phyloP scores from a whole-genome alignment of 1,140 invertebrate genomes.

The Macrosteles quadrilineatus region DNA sequence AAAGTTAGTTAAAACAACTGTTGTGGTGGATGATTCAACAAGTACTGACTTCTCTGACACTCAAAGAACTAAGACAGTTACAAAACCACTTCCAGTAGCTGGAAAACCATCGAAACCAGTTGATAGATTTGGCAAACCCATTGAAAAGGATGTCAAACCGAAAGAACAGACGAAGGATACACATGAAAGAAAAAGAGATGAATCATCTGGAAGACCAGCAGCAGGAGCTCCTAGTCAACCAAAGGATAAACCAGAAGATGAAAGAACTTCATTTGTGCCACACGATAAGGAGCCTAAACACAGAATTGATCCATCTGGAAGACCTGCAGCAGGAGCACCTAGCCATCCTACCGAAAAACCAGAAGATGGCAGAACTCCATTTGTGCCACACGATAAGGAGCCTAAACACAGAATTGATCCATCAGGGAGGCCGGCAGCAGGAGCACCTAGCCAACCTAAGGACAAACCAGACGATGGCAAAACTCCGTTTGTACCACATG shows the following conservation, averaged over 20 bases:
- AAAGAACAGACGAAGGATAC: neutral
- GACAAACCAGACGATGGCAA: neutral
- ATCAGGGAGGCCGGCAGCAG: neutral
- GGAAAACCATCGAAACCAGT: constrained; percentile 27
- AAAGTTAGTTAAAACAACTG: constrained; percentile 33
- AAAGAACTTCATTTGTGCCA: neutral
- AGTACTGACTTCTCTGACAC: constrained; percentile 5
- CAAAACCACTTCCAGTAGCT: constrained; percentile 16
- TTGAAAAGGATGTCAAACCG: neutral
- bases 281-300: neutral
- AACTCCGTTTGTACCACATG: neutral
- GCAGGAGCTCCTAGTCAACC: constrained; percentile 8
- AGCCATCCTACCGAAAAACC: constrained; percentile 12
- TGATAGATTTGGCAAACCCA: constrained; percentile 11
- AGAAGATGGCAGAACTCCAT: neutral
- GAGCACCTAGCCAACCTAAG: neutral
- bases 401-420: neutral
- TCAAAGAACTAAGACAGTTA: neutral
- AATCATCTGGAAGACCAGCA: constrained; percentile 4
- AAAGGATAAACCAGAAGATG: constrained; percentile 4
- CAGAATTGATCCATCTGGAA: neutral
- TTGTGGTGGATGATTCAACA: constrained; percentile 6
- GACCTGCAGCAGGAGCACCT: constrained; percentile 24
- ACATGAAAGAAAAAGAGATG: neutral
- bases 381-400: neutral